phyloP scores from a whole-genome alignment of 2,888 invertebrate genomes.

The Melieria picta region DNA sequence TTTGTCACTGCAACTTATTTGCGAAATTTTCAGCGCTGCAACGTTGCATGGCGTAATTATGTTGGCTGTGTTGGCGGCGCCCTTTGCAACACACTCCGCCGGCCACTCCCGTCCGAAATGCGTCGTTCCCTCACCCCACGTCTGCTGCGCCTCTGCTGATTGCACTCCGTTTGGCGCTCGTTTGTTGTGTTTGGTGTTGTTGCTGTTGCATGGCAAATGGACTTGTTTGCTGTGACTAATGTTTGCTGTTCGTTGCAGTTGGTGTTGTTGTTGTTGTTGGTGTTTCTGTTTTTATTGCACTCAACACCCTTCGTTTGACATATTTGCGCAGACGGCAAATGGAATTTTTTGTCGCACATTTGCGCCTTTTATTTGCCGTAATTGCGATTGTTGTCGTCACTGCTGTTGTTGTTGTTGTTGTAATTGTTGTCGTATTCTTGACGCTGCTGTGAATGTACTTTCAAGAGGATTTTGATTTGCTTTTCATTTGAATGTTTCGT shows the following conservation, averaged over 20 bases:
- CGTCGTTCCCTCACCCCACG: no score
- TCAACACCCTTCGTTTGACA: no score
- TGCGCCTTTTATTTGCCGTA: conserved; percentile 4
- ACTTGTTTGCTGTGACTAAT: conserved; percentile 25
- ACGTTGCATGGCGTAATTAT: no score
- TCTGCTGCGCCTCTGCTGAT: no score
- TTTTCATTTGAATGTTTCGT: conserved; percentile 30
- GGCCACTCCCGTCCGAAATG: no score
- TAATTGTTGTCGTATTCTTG: not conserved
- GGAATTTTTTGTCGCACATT: conserved; percentile 12
- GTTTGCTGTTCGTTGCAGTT: conserved; percentile 12
- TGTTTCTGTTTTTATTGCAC: no score
- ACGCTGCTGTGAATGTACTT: conserved; percentile 35
- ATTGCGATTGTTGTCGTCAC: conserved; percentile 13
- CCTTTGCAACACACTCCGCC: no score
- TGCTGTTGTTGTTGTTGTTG: conserved; percentile 9
- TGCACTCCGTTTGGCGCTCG: no score
- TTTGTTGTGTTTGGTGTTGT: not conserved
- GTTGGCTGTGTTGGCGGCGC: no score
- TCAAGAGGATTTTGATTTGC: conserved; percentile 31
- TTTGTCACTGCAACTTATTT: conserved; percentile 13
- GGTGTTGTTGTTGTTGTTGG: no score
- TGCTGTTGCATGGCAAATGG: not conserved
- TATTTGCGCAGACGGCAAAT: not conserved
- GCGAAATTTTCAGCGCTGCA: not conserved